These are phyloP conservation scores for Siphlonurus alternatus DNA, from an alignment of 2,888 invertebrate genomes.

Conservation along the genomic window DNA sequence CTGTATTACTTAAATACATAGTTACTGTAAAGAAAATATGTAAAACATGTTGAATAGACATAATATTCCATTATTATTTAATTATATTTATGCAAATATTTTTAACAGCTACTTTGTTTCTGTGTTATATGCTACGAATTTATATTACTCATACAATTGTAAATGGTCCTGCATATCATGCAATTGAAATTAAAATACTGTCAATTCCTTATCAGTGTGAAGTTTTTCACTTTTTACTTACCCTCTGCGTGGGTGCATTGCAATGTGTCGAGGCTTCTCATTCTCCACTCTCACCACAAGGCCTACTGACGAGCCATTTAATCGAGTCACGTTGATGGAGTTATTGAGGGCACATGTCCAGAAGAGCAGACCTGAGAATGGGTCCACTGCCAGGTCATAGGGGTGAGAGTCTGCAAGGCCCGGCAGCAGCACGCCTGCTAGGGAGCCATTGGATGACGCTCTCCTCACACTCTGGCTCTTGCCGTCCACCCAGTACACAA, in stretches of 20 bases:
- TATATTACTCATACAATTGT: too few species aligned
- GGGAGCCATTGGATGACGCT: slow-evolving; percentile 43
- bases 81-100: too few species aligned
- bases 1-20: too few species aligned
- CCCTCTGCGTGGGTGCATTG: slow-evolving; percentile 69
- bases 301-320: slow-evolving; percentile 42
- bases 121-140: too few species aligned
- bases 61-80: too few species aligned
- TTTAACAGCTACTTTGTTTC: too few species aligned
- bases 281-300: slow-evolving; percentile 49
- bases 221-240: too few species aligned
- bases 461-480: slow-evolving; percentile 55
- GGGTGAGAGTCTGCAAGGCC: slow-evolving; percentile 31
- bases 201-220: too few species aligned
- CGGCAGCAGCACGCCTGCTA: slow-evolving; percentile 32
- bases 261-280: slow-evolving; percentile 68
- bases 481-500: slow-evolving; percentile 65
- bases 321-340: slow-evolving; percentile 74
- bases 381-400: slow-evolving; percentile 73
- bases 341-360: slow-evolving; percentile 76
- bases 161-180: too few species aligned
- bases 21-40: too few species aligned
- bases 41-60: too few species aligned
- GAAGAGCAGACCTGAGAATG: slow-evolving; percentile 65
- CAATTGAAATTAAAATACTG: too few species aligned